Base-by-base conservation (phyloP, 2,888 invertebrate genomes). In the Hydrotaea diabolus region DNA sequence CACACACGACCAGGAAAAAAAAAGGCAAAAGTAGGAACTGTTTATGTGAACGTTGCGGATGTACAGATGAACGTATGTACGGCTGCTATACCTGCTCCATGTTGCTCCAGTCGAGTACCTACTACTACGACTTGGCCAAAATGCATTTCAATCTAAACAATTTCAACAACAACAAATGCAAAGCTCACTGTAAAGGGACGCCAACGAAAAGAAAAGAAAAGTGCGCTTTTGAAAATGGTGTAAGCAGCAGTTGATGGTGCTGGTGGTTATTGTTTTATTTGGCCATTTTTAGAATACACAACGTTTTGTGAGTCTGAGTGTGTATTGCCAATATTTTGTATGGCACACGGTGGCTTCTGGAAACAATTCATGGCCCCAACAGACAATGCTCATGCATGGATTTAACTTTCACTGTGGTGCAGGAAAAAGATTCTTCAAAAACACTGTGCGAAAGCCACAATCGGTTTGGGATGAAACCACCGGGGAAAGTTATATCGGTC, bases 141-240 rank as follows among this genome's bases (percentile, higher is more conserved):
- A 23, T 59, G 59, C 23, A 59, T 26, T 59, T 59, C 59, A 23
- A 26, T 59, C 59, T 26, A 59, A 59, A 59, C 59, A 59, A 59
- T 26, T 31, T 59, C 59, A 4, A 17, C 19, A n/a, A 57, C 53
- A 17, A 17, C 2, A 57, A 21, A 57, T 23, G n/a, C n/a, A n/a
- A n/a, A n/a, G 8, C n/a, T 4, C 49, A 39, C 9, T 3, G n/a
- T 7, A n/a, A 49, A n/a, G 49, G 15, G n/a, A 49, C n/a, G 49
- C 13, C 1, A 4, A 57, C 13, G 59, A 11, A 59, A 26, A 59
- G 15, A 59, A 21, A 59, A 26, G 21, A 59, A 59, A 23, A 11
- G 26, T 59, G 26, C 13, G 59, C 26, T 59, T 49, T n/a, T 23
- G 23, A 59, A 59, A 59, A 59, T 59, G 59, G 23, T 59, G 21